Conservation (phyloP, 2,113 vertebrate species). For the Spea multiplicata region DNA sequence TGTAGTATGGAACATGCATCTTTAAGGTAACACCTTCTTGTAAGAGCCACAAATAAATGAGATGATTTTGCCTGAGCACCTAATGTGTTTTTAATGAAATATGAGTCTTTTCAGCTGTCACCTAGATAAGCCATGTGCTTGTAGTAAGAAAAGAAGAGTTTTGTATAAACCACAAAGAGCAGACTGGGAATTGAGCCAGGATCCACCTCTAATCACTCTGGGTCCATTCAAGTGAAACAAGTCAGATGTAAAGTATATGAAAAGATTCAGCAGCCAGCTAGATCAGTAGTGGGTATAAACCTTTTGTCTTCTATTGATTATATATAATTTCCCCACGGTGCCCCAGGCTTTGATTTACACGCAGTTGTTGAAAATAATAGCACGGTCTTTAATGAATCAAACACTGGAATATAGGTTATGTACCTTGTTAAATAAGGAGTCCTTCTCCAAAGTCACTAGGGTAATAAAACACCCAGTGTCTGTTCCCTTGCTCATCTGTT, state of each 20-base stretch:
- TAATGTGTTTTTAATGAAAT: constrained; percentile 47
- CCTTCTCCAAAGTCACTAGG: neutral
- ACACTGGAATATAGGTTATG: constrained; percentile 32
- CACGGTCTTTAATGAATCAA: neutral
- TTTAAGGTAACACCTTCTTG: constrained; percentile 34
- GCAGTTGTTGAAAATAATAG: constrained; percentile 25
- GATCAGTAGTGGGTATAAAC: neutral
- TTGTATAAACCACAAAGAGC: constrained; percentile 36
- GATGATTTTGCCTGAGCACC: constrained; percentile 24
- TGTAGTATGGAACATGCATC: constrained; percentile 19
- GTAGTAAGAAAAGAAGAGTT: constrained; percentile 34
- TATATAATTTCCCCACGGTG: neutral
- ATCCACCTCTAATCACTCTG: constrained; percentile 37
- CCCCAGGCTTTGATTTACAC: constrained; percentile 1
- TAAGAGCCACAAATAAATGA: constrained; percentile 28
- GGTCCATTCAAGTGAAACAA: constrained; percentile 41
- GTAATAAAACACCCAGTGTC: neutral
- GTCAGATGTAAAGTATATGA: constrained; percentile 30
- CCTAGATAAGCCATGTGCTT: constrained; percentile 47
- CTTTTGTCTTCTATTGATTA: constrained; percentile 17
- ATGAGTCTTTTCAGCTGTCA: constrained; percentile 46
- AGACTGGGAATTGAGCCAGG: constrained; percentile 41
- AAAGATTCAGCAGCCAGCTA: neutral
- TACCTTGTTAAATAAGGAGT: neutral
- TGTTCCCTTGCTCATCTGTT: neutral